Conservation (phyloP, 1,140 invertebrate species). For the Zaprionus africanus region DNA sequence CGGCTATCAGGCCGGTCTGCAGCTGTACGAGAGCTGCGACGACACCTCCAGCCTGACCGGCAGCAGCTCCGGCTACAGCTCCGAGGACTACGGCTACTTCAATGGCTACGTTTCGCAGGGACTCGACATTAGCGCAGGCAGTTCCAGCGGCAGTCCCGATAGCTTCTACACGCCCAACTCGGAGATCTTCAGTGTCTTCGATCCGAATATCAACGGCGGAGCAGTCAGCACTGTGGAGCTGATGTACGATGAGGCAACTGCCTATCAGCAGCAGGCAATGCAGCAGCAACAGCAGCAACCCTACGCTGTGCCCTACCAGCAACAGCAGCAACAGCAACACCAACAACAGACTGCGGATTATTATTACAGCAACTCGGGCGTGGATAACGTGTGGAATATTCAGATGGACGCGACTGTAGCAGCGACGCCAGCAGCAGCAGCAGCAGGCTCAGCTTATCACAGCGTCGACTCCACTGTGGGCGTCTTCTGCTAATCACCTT, state of each 20-base stretch:
- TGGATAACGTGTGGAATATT: conserved; percentile 79
- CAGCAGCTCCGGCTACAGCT: conserved; percentile 73
- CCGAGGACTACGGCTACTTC: conserved; percentile 73
- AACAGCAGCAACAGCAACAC: conserved; percentile 47
- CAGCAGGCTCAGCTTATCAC: conserved; percentile 20
- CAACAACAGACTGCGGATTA: conserved; percentile 61
- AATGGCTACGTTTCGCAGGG: conserved; percentile 55
- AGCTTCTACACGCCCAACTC: conserved; percentile 69
- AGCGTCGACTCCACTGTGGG: conserved; percentile 22
- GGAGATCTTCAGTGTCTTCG: conserved; percentile 76
- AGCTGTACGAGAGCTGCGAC: conserved; percentile 78
- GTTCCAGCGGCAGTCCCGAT: conserved; percentile 39
- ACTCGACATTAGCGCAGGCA: conserved; percentile 38
- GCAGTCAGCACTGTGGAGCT: conserved; percentile 44
- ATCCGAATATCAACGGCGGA: conserved; percentile 48
- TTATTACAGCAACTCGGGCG: conserved; percentile 74
- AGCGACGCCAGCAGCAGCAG: conserved; percentile 9
- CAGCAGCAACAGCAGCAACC: conserved; percentile 44
- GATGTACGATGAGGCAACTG: conserved; percentile 54
- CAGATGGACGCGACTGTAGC: conserved; percentile 64
- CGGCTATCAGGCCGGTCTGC: conserved; percentile 46
- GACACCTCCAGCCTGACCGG: conserved; percentile 78
- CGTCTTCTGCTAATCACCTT: conserved; percentile 54
- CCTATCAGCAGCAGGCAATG: conserved; percentile 53
- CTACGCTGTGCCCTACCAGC: conserved; percentile 42